Percentiles rank a stretch among this genome's conserved stretches.
phyloP scores from a whole-genome alignment of 2,888 invertebrate genomes.

The Drosophila suboccidentalis region DNA sequence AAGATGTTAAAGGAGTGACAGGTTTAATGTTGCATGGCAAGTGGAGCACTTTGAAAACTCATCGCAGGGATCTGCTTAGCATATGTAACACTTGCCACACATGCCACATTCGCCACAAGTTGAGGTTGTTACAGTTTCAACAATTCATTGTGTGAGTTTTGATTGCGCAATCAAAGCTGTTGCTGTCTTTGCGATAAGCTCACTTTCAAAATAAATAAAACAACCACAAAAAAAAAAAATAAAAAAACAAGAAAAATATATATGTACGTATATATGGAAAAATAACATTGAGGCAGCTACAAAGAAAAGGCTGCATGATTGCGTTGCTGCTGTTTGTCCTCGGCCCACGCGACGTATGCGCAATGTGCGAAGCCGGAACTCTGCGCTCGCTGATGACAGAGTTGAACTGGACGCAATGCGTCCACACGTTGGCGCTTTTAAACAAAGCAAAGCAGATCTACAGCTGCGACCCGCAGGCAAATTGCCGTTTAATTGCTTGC shows the following conservation, averaged over 20 bases:
- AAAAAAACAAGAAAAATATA: conserved; percentile 13
- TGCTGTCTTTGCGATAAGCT: conserved; percentile 20
- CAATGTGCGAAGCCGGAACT: conserved; percentile 44
- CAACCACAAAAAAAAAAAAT: conserved; percentile 7
- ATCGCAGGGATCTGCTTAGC: conserved; percentile 7
- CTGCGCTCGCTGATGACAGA: conserved; percentile 18
- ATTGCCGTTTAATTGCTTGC: conserved; percentile 45
- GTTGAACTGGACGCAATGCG: conserved; percentile 66
- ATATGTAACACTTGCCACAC: conserved; percentile 1
- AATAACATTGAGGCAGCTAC: conserved; percentile 10
- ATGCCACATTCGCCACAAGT: conserved; percentile 1
- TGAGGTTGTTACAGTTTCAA: conserved; percentile 8
- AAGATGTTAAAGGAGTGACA: not conserved
- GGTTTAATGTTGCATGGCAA: not conserved
- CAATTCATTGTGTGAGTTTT: conserved; percentile 14
- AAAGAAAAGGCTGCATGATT: conserved; percentile 1
- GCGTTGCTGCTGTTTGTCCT: conserved; percentile 16
- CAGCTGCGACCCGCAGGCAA: conserved; percentile 37
- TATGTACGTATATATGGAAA: conserved; percentile 8
- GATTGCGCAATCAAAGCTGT: conserved; percentile 37
- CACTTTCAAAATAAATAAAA: conserved; percentile 47
- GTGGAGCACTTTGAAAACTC: not conserved
- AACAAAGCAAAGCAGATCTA: conserved; percentile 14
- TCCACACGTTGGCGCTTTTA: conserved; percentile 56
- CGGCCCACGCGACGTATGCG: conserved; percentile 53